Evolutionary conservation across 2,113 vertebrate genomes (phyloP).

Genomic region (Bubo blakistoni): DNA sequence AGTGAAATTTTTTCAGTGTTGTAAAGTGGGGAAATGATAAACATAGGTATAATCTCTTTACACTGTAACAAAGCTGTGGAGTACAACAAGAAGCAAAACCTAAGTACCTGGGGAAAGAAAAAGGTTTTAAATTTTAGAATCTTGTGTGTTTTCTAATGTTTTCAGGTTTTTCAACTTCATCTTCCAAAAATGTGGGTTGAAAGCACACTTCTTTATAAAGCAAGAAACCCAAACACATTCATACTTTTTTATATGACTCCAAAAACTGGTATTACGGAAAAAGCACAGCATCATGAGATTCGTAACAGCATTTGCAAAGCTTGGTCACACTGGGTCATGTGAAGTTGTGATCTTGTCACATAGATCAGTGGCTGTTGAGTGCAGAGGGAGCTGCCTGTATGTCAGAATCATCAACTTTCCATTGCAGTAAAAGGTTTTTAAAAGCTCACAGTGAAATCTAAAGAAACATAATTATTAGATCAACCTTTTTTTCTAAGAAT

Average conservation of each 20-base stretch:
- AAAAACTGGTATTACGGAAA: background rate
- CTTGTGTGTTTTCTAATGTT: background rate
- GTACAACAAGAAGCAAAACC: background rate
- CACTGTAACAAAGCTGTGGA: background rate
- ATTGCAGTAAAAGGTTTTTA: background rate
- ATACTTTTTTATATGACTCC: background rate
- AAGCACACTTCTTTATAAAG: background rate
- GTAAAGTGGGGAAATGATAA: background rate
- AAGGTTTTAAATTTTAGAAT: background rate
- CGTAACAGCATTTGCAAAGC: background rate
- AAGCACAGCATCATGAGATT: background rate
- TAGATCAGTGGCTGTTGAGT: background rate
- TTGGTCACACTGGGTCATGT: background rate
- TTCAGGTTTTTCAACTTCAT: background rate
- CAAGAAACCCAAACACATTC: background rate
- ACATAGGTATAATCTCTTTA: background rate
- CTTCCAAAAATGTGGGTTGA: background rate
- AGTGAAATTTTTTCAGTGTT: background rate
- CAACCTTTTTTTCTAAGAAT: background rate
- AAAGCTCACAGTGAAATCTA: background rate
- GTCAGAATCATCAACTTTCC: background rate
- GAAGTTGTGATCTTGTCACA: conserved; percentile 3
- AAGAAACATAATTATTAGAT: background rate
- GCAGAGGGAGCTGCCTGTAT: background rate
- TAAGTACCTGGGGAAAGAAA: rapidly evolving